Evolutionary conservation across 2,888 invertebrate species (phyloP), one percentile per base, ranked within the genome.

Genomic region (Scrobipalpa atriplicella): DNA sequence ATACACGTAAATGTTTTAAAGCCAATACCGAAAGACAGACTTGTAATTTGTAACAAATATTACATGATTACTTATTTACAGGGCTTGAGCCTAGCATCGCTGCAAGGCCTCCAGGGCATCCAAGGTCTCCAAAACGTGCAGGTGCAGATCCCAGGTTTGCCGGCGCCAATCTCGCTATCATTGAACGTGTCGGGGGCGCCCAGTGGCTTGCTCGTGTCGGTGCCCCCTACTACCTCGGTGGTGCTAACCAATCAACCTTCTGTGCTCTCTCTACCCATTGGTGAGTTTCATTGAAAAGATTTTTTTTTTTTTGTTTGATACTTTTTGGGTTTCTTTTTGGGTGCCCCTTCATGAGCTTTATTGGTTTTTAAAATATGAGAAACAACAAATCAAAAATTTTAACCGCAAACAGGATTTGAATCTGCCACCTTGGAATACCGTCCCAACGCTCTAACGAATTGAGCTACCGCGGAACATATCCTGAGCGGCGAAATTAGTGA

Each of bases 101-200:
- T 97, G 47, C 96, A 96, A 88, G 96, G 96, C 76, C 94, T 96
- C 29, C 95, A 96, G 90, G 94, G 89, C 75, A 95, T 96, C 66
- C 95, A 96, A 69, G 96, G 96, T 38, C 87, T 97, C 63, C 96
- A 96, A 83, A 96, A 96, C 85, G 96, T 96, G 65, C 96, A 96
- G 90, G 95, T 96, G 62, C 97, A 97, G 81, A 95, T 97, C 77
- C 96, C 97, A 11, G 97, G 97, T 52, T 94, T 97, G 66, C 94
- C 97, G n/a, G 97, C 97, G 73, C 97, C 97, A 5, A 97, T 97
- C 75, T 97, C 97, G 63, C 89, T 96, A 76, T 95, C 96, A 52
- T 87, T 96, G 69, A 95, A 95, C 75, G 95, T 95, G 71, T 95
- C 96, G 51, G 95, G 96, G 41, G 94, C 95, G 43, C 93, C 93